phyloP scores from a whole-genome alignment of 2,888 invertebrate genomes.

The Saturnia pavonia region DNA sequence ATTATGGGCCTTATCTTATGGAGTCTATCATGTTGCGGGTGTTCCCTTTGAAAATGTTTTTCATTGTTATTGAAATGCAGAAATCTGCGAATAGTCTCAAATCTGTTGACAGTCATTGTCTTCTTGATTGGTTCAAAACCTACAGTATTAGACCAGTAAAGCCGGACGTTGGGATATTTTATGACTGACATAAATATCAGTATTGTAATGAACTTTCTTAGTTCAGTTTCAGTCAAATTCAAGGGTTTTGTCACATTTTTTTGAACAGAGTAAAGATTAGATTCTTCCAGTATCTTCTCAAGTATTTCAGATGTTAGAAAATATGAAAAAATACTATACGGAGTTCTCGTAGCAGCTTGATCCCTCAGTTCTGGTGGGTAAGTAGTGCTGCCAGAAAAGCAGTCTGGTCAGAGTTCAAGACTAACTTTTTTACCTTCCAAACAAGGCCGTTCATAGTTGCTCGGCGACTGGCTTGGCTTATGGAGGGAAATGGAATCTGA shows the following conservation, averaged over 20 bases:
- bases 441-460: conserved; percentile 41
- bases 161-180: conserved; percentile 42
- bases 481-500: conserved; percentile 40
- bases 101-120: conserved; percentile 39
- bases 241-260: conserved; percentile 22
- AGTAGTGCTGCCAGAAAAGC: conserved; percentile 44
- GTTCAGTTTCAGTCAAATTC: conserved; percentile 31
- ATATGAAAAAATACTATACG: conserved; percentile 29
- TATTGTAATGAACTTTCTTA: conserved; percentile 41
- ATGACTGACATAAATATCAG: conserved; percentile 39
- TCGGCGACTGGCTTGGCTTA: conserved; percentile 45
- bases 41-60: conserved; percentile 37
- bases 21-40: conserved; percentile 37
- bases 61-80: conserved; percentile 47
- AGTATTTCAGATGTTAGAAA: conserved; percentile 25
- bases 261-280: conserved; percentile 25
- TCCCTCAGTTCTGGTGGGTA: conserved; percentile 45
- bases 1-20: conserved; percentile 42
- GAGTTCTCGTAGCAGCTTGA: conserved; percentile 40
- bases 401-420: conserved; percentile 45
- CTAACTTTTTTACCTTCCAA: conserved; percentile 42
- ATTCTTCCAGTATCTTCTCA: conserved; percentile 23
- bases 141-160: conserved; percentile 43
- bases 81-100: conserved; percentile 40
- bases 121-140: conserved; percentile 43